phyloP scores from a whole-genome alignment of 2,797 vertebrate genomes.

The Sebastes baramenuke region DNA sequence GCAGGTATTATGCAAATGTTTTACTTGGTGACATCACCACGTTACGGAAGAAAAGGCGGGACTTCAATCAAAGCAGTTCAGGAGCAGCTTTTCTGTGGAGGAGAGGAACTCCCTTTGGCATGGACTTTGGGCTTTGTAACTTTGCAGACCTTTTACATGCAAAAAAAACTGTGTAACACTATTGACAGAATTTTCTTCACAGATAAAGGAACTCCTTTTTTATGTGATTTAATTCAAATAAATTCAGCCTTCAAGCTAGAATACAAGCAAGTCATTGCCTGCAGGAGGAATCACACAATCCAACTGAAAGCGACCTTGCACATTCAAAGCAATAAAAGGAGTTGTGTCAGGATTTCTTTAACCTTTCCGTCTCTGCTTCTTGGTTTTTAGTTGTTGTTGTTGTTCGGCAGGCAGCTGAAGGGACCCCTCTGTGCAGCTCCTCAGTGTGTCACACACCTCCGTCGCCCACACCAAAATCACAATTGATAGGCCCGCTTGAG shows the following conservation, averaged over 20 bases:
- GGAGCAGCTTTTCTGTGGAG: background rate
- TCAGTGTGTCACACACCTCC: background rate
- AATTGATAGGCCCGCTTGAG: conserved; percentile 21
- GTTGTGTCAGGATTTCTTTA: background rate
- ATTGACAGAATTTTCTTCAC: background rate
- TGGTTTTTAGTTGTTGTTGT: background rate
- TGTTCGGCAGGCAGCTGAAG: background rate
- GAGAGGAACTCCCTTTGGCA: background rate
- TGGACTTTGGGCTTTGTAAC: too few species aligned
- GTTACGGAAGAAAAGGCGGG: too few species aligned
- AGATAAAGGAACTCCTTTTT: background rate
- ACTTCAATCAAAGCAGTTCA: background rate
- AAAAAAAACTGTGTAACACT: background rate
- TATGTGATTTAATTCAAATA: background rate
- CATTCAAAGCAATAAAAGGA: background rate
- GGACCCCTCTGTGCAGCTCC: background rate
- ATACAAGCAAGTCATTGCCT: background rate
- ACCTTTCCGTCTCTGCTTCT: background rate
- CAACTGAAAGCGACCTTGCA: background rate
- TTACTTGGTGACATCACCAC: too few species aligned
- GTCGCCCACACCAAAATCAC: background rate
- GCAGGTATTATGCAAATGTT: too few species aligned
- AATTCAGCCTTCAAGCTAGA: background rate
- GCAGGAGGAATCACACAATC: background rate
- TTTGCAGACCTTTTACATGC: too few species aligned